These are phyloP conservation scores for Ellobius talpinus DNA, from an alignment of 2,113 vertebrate species.

Conservation along the genomic window DNA sequence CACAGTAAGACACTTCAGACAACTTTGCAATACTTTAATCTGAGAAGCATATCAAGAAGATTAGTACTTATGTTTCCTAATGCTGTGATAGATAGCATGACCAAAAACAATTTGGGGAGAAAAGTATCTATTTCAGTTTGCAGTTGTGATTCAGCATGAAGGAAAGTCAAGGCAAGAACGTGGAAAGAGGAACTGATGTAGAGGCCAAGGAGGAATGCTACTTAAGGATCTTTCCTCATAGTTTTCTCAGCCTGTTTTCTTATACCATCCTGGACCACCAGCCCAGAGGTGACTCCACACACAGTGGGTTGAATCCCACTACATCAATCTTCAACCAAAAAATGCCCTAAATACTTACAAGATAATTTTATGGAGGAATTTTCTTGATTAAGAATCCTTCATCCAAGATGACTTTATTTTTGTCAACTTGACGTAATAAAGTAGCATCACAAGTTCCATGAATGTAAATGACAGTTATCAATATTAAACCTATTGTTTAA, in stretches of 20 bases:
- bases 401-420: neutral
- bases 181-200: no score
- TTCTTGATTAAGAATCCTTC: neutral
- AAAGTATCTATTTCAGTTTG: neutral
- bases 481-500: neutral
- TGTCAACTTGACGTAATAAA: no score
- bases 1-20: neutral
- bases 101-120: neutral
- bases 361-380: neutral
- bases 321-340: neutral
- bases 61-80: neutral
- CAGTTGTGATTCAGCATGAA: neutral
- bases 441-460: neutral
- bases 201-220: neutral
- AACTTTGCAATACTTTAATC: neutral
- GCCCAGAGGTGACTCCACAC: no score
- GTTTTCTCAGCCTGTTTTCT: neutral
- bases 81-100: neutral
- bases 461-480: neutral
- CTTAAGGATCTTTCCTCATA: neutral
- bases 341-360: neutral
- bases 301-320: no score
- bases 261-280: neutral
- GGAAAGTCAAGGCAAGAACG: neutral
- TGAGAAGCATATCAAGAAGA: neutral